Conservation (phyloP, 2,113 vertebrate species). For the Bucco capensis region DNA sequence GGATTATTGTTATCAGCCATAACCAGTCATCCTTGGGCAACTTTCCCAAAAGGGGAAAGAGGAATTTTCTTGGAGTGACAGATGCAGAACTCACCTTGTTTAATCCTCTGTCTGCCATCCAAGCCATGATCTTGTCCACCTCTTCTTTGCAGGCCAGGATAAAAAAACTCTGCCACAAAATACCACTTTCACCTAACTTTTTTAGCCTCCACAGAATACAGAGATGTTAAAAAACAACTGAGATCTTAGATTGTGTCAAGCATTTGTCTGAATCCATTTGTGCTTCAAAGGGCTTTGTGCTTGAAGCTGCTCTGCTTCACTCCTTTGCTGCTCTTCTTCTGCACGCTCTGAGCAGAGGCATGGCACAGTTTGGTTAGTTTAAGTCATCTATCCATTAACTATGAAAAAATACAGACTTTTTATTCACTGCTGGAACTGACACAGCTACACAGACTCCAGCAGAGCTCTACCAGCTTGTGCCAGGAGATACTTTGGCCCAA, state of each 20-base stretch:
- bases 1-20: constrained; percentile 26
- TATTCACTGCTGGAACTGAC: not conserved
- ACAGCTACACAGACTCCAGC: not conserved
- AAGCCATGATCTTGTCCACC: not conserved
- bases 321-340: no score
- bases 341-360: no score
- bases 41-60: not conserved
- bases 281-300: not conserved
- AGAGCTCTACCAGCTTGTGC: not conserved
- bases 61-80: constrained; percentile 36
- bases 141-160: not conserved
- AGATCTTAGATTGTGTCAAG: not conserved
- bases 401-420: not conserved
- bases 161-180: not conserved
- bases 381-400: not conserved
- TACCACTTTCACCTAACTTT: not conserved
- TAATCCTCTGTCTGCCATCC: not conserved
- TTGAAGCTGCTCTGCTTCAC: not conserved
- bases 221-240: not conserved
- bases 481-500: not conserved
- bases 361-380: not conserved
- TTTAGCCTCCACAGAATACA: not conserved
- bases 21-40: not conserved
- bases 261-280: not conserved
- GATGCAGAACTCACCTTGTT: not conserved